phyloP scores from a whole-genome alignment of 2,888 invertebrate genomes.

The Ecdyonurus torrentis region DNA sequence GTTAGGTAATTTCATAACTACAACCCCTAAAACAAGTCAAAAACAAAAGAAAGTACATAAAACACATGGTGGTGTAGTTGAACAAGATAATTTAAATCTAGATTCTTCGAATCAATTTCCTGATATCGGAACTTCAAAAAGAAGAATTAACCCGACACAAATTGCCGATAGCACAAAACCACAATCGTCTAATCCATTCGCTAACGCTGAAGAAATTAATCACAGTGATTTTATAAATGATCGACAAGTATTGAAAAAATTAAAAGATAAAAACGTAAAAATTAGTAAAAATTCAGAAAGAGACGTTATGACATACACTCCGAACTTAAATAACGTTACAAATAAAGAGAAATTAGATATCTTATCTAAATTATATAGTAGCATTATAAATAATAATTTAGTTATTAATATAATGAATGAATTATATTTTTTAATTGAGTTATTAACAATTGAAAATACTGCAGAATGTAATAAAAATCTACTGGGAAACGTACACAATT shows the following conservation, averaged over 20 bases:
- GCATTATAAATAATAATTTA: conserved; percentile 39
- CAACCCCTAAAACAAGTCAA: not conserved
- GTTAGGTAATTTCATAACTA: too few species aligned
- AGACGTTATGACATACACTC: too few species aligned
- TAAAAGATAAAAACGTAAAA: too few species aligned
- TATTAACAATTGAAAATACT: conserved; percentile 32
- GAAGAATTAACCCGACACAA: not conserved
- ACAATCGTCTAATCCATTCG: not conserved
- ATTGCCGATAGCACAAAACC: not conserved
- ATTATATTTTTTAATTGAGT: conserved; percentile 45
- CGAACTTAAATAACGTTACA: conserved; percentile 14
- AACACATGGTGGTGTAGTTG: not conserved
- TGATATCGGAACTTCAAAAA: not conserved
- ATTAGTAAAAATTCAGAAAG: too few species aligned
- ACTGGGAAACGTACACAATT: conserved; percentile 36
- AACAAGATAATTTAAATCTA: not conserved
- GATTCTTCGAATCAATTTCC: not conserved
- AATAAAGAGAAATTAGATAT: conserved; percentile 34
- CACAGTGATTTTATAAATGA: conserved; percentile 27
- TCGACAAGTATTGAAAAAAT: conserved; percentile 29
- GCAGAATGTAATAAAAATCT: conserved; percentile 12
- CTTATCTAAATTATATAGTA: conserved; percentile 38
- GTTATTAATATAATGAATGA: conserved; percentile 48
- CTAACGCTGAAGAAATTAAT: conserved; percentile 21
- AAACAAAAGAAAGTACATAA: not conserved